A percentile compares a stretch with the other conserved stretches of the same genome.
Conservation (phyloP, 2,113 vertebrate genomes). For the Alethe castanea region DNA sequence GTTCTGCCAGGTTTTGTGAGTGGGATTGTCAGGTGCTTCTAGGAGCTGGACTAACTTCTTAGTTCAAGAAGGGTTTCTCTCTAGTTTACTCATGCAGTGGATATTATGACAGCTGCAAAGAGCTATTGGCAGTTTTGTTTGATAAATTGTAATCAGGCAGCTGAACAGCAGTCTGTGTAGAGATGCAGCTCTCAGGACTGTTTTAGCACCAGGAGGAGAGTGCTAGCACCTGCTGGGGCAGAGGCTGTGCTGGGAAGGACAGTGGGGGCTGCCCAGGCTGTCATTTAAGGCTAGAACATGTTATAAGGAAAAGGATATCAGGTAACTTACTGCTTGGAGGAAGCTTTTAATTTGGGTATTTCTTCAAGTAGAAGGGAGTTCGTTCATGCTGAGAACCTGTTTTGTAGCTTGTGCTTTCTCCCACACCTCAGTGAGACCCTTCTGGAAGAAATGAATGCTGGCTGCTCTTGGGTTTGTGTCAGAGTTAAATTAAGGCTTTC, state of each 20-base stretch:
- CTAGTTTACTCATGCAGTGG: background rate
- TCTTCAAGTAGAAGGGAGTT: background rate
- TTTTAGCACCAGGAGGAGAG: background rate
- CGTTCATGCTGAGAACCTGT: background rate
- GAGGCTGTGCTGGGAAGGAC: background rate
- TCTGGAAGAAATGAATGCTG: background rate
- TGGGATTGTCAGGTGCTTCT: background rate
- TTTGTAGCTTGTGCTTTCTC: background rate
- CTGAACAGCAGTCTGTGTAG: background rate
- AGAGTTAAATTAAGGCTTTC: background rate
- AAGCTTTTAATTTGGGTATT: background rate
- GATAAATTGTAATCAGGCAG: background rate
- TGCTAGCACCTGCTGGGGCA: background rate
- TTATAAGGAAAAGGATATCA: background rate
- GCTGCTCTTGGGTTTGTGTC: background rate
- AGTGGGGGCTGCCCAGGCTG: background rate
- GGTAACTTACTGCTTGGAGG: background rate
- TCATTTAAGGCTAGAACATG: background rate
- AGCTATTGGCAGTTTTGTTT: background rate
- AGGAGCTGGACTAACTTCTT: background rate
- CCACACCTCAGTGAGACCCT: background rate
- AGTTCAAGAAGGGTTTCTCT: background rate
- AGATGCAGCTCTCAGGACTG: background rate
- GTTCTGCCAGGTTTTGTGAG: background rate
- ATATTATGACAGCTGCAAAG: background rate